Evolutionary conservation across 2,888 invertebrate species (phyloP).

Genomic region (Gastrophysa polygoni): DNA sequence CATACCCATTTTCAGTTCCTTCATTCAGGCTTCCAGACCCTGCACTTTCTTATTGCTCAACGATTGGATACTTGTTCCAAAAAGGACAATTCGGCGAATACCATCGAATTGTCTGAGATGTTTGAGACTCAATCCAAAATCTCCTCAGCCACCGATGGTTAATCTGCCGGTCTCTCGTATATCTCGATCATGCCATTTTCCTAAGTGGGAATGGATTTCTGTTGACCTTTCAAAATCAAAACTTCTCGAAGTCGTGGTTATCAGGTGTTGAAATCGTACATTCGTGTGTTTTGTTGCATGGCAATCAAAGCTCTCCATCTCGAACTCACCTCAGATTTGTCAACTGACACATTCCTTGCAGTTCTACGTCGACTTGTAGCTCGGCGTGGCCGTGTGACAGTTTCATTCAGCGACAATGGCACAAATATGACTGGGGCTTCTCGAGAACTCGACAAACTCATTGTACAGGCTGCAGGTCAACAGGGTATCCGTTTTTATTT

Average conservation of each 20-base stretch:
- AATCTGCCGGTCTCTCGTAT: neutral
- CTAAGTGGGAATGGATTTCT: too few species aligned
- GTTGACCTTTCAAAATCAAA: constrained; percentile 2
- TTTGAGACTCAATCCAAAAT: constrained; percentile 1
- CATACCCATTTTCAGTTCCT: neutral
- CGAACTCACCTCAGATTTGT: constrained; percentile 5
- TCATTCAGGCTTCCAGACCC: constrained; percentile 6
- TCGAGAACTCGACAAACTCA: neutral
- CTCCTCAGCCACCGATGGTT: neutral
- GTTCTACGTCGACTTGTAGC: neutral
- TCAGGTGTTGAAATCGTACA: constrained; percentile 8
- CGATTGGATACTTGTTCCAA: constrained; percentile 13
- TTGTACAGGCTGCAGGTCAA: neutral
- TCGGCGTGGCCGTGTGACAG: neutral
- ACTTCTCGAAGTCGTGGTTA: neutral
- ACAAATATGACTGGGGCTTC: constrained; percentile 6
- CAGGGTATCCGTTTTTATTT: constrained; percentile 9
- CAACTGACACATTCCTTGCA: neutral
- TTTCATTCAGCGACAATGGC: neutral
- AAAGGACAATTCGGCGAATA: neutral
- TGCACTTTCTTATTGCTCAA: constrained; percentile 8
- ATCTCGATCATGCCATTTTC: too few species aligned
- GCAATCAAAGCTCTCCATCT: neutral
- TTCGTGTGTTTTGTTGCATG: constrained; percentile 11
- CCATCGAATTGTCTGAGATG: neutral